Conservation (phyloP, 2,888 invertebrate genomes). For the Tuberolachnus salignus region DNA sequence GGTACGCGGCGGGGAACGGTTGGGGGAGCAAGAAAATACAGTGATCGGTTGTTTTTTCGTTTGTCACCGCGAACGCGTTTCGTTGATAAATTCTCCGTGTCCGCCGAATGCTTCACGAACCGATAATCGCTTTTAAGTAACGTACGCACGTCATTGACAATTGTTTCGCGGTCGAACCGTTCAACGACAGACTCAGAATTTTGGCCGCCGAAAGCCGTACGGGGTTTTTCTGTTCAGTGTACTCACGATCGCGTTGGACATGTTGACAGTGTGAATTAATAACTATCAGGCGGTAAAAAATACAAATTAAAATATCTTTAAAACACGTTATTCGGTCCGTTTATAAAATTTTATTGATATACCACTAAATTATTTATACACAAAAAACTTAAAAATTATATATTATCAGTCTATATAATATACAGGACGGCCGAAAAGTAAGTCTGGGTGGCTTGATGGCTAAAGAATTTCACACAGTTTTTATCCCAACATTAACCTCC, state of each 20-base stretch:
- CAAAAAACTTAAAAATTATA: neutral
- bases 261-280: conserved; percentile 29
- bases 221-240: neutral
- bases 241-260: neutral
- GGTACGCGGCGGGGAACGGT: neutral
- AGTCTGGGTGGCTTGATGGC: conserved; percentile 29
- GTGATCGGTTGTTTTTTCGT: conserved; percentile 46
- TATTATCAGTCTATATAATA: neutral
- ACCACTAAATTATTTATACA: neutral
- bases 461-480: neutral
- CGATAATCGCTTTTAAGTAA: neutral
- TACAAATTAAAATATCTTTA: neutral
- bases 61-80: conserved; percentile 17
- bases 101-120: neutral
- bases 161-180: neutral
- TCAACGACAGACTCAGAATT: neutral
- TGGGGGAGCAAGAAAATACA: conserved; percentile 6
- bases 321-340: neutral
- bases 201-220: neutral
- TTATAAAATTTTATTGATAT: neutral
- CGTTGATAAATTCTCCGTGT: conserved; percentile 8
- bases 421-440: conserved; percentile 27
- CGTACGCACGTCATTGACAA: conserved; percentile 5
- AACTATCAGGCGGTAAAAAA: conserved; percentile 18
- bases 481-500: neutral